A percentile compares a stretch with the other conserved stretches of the same genome.
Evolutionary conservation across 2,888 invertebrate genomes (phyloP).

Genomic region (Aphodius sticticus): DNA sequence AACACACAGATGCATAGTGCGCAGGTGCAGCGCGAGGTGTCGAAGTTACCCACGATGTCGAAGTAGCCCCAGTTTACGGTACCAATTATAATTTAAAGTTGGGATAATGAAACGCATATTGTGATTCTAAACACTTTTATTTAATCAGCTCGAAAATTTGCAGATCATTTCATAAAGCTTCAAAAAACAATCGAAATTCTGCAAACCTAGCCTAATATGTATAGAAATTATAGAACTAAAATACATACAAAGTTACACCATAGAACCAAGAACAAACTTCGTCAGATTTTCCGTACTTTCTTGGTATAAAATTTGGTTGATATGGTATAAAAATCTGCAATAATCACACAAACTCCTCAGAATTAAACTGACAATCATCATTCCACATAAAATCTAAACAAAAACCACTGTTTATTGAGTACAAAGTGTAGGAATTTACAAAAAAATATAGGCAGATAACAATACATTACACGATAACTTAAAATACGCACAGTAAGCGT

Average conservation of each 20-base stretch:
- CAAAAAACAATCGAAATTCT: not conserved
- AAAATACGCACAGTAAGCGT: not conserved
- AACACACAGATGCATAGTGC: too few species aligned
- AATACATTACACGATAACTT: not conserved
- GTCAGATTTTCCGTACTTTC: not conserved
- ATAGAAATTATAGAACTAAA: not conserved
- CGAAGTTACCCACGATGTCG: too few species aligned
- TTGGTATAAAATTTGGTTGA: not conserved
- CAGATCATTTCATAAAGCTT: too few species aligned
- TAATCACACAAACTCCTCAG: too few species aligned
- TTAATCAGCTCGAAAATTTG: too few species aligned
- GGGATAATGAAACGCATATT: too few species aligned
- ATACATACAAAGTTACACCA: not conserved
- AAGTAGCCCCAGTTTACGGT: too few species aligned
- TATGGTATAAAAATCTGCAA: not conserved
- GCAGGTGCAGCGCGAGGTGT: too few species aligned
- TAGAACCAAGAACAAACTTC: not conserved
- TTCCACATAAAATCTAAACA: not conserved
- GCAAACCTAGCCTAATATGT: not conserved
- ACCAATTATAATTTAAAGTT: too few species aligned
- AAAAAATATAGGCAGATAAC: not conserved
- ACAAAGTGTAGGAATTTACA: not conserved
- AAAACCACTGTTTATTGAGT: not conserved
- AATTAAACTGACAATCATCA: not conserved
- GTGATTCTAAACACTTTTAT: too few species aligned